phyloP scores from a whole-genome alignment of 2,888 invertebrate genomes.

The Linnaemya tessellans region DNA sequence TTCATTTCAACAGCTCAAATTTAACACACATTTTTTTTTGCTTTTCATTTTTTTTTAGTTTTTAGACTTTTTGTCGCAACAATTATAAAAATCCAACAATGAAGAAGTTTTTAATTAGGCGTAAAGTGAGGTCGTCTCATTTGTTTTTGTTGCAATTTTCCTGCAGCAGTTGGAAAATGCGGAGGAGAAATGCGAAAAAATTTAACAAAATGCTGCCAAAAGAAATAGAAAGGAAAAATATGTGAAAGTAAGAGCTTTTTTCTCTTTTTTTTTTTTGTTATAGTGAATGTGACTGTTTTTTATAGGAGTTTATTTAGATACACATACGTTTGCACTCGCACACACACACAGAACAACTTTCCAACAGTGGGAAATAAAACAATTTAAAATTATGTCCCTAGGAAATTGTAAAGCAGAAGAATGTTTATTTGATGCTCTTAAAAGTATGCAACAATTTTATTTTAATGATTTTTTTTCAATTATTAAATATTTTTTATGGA shows the following conservation, averaged over 20 bases:
- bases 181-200: neutral
- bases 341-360: neutral
- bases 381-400: neutral
- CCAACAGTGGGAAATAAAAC: conserved; percentile 2
- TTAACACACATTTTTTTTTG: conserved; percentile 4
- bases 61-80: conserved; percentile 36
- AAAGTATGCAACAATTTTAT: neutral
- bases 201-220: conserved; percentile 18
- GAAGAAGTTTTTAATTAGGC: conserved; percentile 61
- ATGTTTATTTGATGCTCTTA: neutral
- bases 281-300: neutral
- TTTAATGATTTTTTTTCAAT: too few species aligned
- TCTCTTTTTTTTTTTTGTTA: too few species aligned
- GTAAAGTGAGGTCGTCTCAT: conserved; percentile 42
- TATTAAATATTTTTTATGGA: too few species aligned
- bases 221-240: conserved; percentile 24
- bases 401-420: too few species aligned
- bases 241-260: conserved; percentile 42
- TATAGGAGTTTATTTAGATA: conserved; percentile 9
- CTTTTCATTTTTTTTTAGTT: conserved; percentile 3
- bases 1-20: conserved; percentile 25
- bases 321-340: neutral
- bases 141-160: conserved; percentile 77
- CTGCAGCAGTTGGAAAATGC: conserved; percentile 43
- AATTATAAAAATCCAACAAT: conserved; percentile 34